Percentiles rank a stretch among this genome's conserved stretches.
Conservation (phyloP, 2,113 vertebrate species). For the Dermatemys mawii region DNA sequence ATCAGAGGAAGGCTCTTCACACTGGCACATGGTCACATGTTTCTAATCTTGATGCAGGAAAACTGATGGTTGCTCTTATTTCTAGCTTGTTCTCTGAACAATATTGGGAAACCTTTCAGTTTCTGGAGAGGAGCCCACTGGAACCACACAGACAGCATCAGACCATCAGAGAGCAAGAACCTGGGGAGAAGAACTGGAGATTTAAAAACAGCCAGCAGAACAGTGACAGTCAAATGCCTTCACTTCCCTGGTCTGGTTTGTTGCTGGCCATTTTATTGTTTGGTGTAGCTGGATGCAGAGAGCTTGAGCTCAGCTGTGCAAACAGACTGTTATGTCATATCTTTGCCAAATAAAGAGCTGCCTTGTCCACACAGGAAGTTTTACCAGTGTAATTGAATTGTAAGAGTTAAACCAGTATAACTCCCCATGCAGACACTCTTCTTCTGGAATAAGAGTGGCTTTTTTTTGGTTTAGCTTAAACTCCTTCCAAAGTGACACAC, state of each 20-base stretch:
- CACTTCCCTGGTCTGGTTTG: neutral
- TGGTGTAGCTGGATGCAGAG: neutral
- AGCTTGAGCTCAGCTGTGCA: neutral
- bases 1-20: neutral
- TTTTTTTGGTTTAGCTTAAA: neutral
- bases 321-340: neutral
- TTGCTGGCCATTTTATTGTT: neutral
- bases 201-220: neutral
- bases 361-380: neutral
- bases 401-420: neutral
- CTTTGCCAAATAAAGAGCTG: no score
- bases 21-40: neutral
- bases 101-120: neutral
- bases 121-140: neutral
- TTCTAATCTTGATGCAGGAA: neutral
- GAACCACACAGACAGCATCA: neutral
- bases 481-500: neutral
- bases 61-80: neutral
- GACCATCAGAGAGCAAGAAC: neutral
- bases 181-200: neutral
- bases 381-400: neutral
- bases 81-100: neutral
- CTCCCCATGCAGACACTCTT: neutral
- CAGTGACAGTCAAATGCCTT: neutral
- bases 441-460: neutral